Evolutionary conservation across 2,797 vertebrate genomes (phyloP).

Genomic region (Triplophysa bombifrons): DNA sequence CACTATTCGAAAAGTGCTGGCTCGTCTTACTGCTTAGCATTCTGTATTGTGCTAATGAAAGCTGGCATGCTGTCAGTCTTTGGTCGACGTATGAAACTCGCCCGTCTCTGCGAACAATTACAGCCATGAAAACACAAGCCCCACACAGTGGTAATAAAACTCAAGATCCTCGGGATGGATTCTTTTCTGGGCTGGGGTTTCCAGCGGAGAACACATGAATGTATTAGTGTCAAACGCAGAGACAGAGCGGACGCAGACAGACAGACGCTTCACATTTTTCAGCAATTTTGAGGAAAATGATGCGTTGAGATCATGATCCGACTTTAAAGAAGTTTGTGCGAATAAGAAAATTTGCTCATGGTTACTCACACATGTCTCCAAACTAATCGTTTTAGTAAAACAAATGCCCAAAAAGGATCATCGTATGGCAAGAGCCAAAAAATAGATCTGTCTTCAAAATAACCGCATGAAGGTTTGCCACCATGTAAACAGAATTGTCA

Average conservation of each 20-base stretch:
- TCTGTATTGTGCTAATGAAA: background rate
- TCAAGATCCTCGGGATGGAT: background rate
- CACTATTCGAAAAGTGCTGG: conserved; percentile 9
- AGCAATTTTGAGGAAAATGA: background rate
- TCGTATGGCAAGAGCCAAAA: background rate
- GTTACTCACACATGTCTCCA: background rate
- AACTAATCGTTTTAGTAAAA: background rate
- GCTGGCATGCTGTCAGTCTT: conserved; percentile 14
- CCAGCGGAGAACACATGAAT: background rate
- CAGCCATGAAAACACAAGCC: background rate
- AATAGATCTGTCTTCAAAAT: no score
- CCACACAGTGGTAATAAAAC: background rate
- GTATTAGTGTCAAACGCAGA: background rate
- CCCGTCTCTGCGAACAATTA: conserved; percentile 21
- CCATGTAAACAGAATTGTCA: background rate
- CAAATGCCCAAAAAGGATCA: background rate
- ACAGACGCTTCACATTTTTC: background rate
- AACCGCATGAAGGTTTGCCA: background rate
- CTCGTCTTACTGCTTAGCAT: background rate
- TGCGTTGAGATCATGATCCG: background rate
- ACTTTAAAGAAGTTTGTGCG: background rate
- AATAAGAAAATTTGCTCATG: background rate
- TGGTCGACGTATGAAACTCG: conserved; percentile 8
- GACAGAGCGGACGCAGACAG: background rate
- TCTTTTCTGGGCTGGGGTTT: background rate